Conservation (phyloP, 2,888 invertebrate species). For the Scaptomyza parva region DNA sequence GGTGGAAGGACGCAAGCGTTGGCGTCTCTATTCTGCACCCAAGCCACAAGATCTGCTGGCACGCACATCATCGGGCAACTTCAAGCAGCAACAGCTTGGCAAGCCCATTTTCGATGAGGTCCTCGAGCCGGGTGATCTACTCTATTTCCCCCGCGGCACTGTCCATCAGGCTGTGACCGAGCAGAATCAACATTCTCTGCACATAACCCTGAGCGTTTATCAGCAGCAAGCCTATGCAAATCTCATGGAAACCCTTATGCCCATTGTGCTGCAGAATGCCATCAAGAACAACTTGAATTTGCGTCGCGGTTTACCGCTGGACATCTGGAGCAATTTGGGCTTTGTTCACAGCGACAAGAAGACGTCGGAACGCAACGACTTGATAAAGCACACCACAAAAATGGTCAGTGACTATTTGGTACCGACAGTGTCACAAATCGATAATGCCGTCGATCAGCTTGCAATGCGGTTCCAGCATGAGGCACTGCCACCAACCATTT, state of each 20-base stretch:
- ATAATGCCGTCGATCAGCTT: slow-evolving; percentile 94
- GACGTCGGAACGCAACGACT: slow-evolving; percentile 41
- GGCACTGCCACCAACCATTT: slow-evolving; percentile 93
- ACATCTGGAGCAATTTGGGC: slow-evolving; percentile 91
- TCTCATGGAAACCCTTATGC: slow-evolving; percentile 92
- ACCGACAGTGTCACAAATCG: slow-evolving; percentile 85
- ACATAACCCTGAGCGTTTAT: slow-evolving; percentile 96
- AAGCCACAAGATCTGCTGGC: slow-evolving; percentile 89
- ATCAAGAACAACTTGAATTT: slow-evolving; percentile 89
- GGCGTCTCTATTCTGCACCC: slow-evolving; percentile 94
- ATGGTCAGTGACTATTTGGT: slow-evolving; percentile 34
- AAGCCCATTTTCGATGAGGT: slow-evolving; percentile 90
- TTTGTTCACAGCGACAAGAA: slow-evolving; percentile 87
- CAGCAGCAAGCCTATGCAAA: slow-evolving; percentile 96
- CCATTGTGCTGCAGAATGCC: slow-evolving; percentile 90
- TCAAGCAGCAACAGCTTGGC: slow-evolving; percentile 90
- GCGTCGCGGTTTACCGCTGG: slow-evolving; percentile 91
- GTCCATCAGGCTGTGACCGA: slow-evolving; percentile 94
- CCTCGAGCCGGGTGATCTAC: slow-evolving; percentile 93
- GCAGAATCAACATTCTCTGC: slow-evolving; percentile 93
- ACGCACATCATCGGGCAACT: slow-evolving; percentile 93
- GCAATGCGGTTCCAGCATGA: slow-evolving; percentile 93
- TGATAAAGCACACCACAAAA: slow-evolving; percentile 20
- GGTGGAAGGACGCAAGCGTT: slow-evolving; percentile 97
- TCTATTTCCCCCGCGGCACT: slow-evolving; percentile 96